Conservation (phyloP, 2,888 invertebrate species). For the Amiota minor region DNA sequence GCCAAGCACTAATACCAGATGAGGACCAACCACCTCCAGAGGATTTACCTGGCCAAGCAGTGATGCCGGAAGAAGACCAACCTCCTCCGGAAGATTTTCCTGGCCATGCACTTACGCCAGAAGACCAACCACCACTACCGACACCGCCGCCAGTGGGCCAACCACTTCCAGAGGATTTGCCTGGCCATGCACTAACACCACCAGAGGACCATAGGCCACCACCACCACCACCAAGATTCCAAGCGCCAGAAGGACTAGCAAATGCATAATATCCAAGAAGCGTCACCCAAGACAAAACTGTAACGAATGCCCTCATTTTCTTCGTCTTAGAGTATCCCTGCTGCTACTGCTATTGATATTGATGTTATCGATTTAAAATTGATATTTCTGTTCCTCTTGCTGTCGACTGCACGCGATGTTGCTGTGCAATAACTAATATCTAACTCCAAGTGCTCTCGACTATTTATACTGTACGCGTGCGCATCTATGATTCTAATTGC, state of each 20-base stretch:
- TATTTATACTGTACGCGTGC: slow-evolving; percentile 55
- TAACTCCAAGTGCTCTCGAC: slow-evolving; percentile 55
- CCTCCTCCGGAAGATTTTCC: background rate
- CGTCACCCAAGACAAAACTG: slow-evolving; percentile 44
- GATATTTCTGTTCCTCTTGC: background rate
- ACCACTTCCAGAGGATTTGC: slow-evolving; percentile 30
- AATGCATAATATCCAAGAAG: slow-evolving; percentile 44
- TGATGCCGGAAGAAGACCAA: no score
- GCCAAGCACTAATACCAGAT: background rate
- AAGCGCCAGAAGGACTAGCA: slow-evolving; percentile 53
- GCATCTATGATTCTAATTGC: slow-evolving; percentile 54
- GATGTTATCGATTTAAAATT: slow-evolving; percentile 6
- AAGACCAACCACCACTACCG: no score
- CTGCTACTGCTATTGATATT: slow-evolving; percentile 44
- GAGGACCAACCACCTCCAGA: background rate
- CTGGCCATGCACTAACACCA: slow-evolving; percentile 29
- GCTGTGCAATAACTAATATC: slow-evolving; percentile 60
- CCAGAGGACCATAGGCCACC: slow-evolving; percentile 32
- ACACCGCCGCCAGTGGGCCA: slow-evolving; percentile 38
- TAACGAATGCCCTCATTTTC: slow-evolving; percentile 51
- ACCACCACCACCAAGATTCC: slow-evolving; percentile 50
- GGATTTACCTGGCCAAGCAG: background rate
- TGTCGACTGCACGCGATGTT: slow-evolving; percentile 35
- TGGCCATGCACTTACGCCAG: no score
- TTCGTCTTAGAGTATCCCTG: slow-evolving; percentile 29